Evolutionary conservation across 2,888 invertebrate species (phyloP).

Genomic region (Cephus runcator): DNA sequence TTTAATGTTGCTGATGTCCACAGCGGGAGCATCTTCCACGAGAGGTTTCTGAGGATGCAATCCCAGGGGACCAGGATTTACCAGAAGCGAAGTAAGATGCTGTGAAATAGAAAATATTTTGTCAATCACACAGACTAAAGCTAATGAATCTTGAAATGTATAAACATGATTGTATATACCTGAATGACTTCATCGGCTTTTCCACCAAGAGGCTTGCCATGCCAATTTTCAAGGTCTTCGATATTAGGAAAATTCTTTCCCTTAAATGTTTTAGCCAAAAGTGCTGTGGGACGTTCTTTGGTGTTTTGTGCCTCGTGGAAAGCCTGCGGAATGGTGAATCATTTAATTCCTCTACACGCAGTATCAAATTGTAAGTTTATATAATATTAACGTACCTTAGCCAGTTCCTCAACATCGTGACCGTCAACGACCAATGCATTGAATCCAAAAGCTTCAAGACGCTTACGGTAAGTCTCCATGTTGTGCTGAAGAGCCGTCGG

Average conservation of each 20-base stretch:
- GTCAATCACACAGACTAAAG: not conserved
- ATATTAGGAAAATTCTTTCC: conserved; percentile 91
- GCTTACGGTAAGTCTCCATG: conserved; percentile 85
- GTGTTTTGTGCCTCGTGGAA: conserved; percentile 82
- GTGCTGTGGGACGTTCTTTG: conserved; percentile 87
- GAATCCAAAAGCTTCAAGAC: conserved; percentile 91
- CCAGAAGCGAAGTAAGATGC: conserved; percentile 75
- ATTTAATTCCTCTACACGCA: not conserved
- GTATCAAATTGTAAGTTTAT: not conserved
- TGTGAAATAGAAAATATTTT: conserved; percentile 51
- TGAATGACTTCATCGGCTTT: conserved; percentile 77
- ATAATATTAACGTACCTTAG: conserved; percentile 69
- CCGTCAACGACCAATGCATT: conserved; percentile 95
- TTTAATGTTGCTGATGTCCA: conserved; percentile 77
- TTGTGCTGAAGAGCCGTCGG: conserved; percentile 94
- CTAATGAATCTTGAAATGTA: not conserved
- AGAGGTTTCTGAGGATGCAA: conserved; percentile 74
- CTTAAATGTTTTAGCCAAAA: conserved; percentile 96
- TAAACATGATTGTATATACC: conserved; percentile 55
- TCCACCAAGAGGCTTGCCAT: conserved; percentile 94
- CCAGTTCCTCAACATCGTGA: conserved; percentile 91
- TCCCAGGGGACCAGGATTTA: conserved; percentile 74
- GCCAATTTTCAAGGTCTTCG: conserved; percentile 96
- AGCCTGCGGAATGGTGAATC: conserved; percentile 66
- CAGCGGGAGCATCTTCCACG: conserved; percentile 75